Evolutionary conservation across 1,140 invertebrate species (phyloP), one percentile per base, ranked within the genome.

Genomic region (Danaus melanippus): DNA sequence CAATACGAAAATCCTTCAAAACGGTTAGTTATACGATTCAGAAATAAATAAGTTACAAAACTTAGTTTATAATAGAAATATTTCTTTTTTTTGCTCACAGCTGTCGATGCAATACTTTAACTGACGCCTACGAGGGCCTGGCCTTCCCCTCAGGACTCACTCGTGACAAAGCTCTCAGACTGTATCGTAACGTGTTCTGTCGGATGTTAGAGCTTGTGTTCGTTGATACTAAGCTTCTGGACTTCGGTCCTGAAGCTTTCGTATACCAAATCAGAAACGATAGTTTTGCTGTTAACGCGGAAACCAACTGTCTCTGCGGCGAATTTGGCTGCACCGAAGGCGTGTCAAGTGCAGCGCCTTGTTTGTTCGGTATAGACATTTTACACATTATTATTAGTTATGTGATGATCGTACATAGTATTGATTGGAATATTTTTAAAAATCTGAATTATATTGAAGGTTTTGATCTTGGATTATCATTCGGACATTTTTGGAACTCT

Each of bases 401-500:
- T 12, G 15, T 55, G 46, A 10, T 10, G 6, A 42, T 12, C 12
- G 3, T 15, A 15, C 3, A 15, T 3, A 15, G 15, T 15, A 15
- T 15, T 15, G 12, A n/a, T 9, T n/a, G 11, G 15, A 10, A 12
- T 9, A 39, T 39, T 40, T 53, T 17, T 32, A 0, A 10, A 42
- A 44, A 21, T 32, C 40, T 32, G 6, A 32, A 32, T 32, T 7
- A 32, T 32, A 8, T 60, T 60, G 8, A 66, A 93, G 92, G 87
- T 65, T 88, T 95, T 12, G 92, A 92, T 1, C 80, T 91, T 9
- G 90, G 90, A 0, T 79, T 95, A 39, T 95, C 95, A 0, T 90
- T 92, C 66, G 95, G 94, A 0, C 95, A 97, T 80, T 97, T 96
- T 64, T 87, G 92, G 52, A 76, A 92, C 46, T 90, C 89, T 0